Percentiles rank a stretch among this genome's conserved stretches.
Conservation (phyloP, 2,797 vertebrate species). For the Darevskia mixta region DNA sequence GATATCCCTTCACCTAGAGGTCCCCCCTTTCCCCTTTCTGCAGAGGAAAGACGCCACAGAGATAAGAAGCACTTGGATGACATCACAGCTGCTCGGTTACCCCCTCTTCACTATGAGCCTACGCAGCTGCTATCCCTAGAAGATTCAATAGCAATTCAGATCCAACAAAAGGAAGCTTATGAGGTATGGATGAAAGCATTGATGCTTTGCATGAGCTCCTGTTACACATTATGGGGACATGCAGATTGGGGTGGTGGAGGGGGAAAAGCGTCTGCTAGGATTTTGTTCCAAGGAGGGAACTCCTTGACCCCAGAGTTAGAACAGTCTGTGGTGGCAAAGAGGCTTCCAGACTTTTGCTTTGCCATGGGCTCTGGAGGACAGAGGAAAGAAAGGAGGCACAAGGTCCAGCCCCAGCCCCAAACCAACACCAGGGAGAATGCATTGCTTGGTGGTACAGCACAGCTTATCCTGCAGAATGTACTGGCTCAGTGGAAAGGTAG, state of each 20-base stretch:
- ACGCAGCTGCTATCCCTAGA: slow-evolving; percentile 86
- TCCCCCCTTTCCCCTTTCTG: slow-evolving; percentile 71
- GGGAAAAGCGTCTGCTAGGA: too few species aligned
- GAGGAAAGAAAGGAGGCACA: background rate
- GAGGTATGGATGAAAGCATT: slow-evolving; percentile 77
- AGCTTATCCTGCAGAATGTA: too few species aligned
- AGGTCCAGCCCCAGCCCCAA: background rate
- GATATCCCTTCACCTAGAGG: slow-evolving; percentile 71
- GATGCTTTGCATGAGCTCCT: background rate
- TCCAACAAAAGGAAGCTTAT: slow-evolving; percentile 85
- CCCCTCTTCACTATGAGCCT: slow-evolving; percentile 86
- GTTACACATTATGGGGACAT: too few species aligned
- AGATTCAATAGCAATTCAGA: slow-evolving; percentile 87
- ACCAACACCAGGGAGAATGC: too few species aligned
- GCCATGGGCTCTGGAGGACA: background rate
- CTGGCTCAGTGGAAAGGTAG: too few species aligned
- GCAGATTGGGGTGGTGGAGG: too few species aligned
- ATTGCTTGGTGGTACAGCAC: too few species aligned
- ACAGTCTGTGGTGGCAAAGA: background rate
- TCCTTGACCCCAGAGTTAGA: background rate
- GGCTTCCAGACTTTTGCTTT: background rate
- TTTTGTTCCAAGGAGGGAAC: background rate
- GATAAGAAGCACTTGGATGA: slow-evolving; percentile 93
- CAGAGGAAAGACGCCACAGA: slow-evolving; percentile 78
- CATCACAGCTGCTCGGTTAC: slow-evolving; percentile 89